Percentiles rank a stretch among this genome's conserved stretches.
These are phyloP conservation scores for Drosophila trapezifrons DNA, from an alignment of 1,140 invertebrate species.

Conservation along the genomic window DNA sequence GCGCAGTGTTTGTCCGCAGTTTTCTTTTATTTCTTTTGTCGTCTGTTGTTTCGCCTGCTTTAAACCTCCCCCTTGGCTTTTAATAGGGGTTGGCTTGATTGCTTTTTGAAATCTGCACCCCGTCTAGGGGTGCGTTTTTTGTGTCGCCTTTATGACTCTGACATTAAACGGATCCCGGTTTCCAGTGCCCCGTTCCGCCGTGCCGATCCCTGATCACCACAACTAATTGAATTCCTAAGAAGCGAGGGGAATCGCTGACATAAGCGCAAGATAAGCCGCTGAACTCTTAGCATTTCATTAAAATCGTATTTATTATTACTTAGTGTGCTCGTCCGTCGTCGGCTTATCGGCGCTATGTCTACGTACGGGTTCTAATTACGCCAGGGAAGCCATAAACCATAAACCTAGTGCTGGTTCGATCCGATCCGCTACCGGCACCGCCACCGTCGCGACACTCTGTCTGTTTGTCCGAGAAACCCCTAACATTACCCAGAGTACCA, in stretches of 20 bases:
- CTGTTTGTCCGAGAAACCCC: conserved; percentile 39
- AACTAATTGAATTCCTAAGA: conserved; percentile 34
- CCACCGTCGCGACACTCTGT: conserved; percentile 66
- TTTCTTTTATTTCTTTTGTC: conserved; percentile 24
- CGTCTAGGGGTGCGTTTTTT: conserved; percentile 8
- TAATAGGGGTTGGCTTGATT: conserved; percentile 45
- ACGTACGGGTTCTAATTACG: conserved; percentile 53
- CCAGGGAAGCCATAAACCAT: conserved; percentile 61
- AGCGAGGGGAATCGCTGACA: conserved; percentile 9
- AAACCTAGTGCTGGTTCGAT: conserved; percentile 59
- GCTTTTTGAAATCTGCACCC: conserved; percentile 46
- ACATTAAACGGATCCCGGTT: conserved; percentile 28
- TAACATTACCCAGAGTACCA: neutral
- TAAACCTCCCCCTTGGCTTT: conserved; percentile 30
- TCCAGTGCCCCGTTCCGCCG: neutral
- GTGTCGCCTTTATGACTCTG: conserved; percentile 19
- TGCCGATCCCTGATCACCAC: conserved; percentile 6
- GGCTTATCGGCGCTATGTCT: conserved; percentile 53
- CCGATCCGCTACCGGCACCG: conserved; percentile 8
- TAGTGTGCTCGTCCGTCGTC: conserved; percentile 31
- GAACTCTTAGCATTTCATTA: conserved; percentile 70
- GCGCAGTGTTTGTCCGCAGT: conserved; percentile 36
- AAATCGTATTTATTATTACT: conserved; percentile 72
- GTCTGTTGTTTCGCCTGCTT: conserved; percentile 24
- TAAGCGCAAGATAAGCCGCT: conserved; percentile 46